These are phyloP conservation scores for Euura lappo DNA, from an alignment of 1,140 invertebrate species.

Conservation along the genomic window DNA sequence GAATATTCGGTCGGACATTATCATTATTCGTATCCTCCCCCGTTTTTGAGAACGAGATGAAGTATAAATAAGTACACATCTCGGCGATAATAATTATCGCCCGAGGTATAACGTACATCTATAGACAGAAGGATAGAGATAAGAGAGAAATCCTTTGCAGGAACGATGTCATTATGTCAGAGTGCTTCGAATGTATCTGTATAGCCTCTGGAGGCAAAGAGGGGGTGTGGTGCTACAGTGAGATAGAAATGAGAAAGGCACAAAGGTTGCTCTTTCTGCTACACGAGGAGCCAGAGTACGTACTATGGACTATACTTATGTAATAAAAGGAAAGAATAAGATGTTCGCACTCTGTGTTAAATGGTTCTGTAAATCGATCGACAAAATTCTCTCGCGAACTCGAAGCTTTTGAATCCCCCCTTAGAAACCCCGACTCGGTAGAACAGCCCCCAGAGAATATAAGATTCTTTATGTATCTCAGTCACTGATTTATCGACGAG, in stretches of 20 bases:
- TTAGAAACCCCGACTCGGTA: neutral
- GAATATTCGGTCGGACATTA: too few relatives aligned
- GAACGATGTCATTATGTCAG: neutral
- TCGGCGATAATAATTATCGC: too few relatives aligned
- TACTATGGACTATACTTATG: too few relatives aligned
- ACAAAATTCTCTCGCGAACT: neutral
- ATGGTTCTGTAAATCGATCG: neutral
- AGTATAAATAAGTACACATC: too few relatives aligned
- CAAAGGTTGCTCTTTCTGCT: too few relatives aligned
- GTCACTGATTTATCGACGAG: too few relatives aligned
- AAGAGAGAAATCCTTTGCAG: neutral
- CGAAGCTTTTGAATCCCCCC: neutral
- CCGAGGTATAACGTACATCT: too few relatives aligned
- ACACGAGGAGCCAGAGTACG: too few relatives aligned
- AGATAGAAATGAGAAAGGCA: neutral
- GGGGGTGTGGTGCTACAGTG: neutral
- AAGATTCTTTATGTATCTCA: too few relatives aligned
- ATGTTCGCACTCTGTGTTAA: neutral
- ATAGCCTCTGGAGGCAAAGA: neutral
- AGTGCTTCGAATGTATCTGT: neutral
- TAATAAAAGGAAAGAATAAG: neutral
- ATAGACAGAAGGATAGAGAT: too few relatives aligned
- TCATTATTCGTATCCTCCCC: too few relatives aligned
- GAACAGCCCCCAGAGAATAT: neutral
- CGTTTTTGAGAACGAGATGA: too few relatives aligned